Evolutionary conservation across 2,888 invertebrate species (phyloP).

Genomic region (Oithona nana): DNA sequence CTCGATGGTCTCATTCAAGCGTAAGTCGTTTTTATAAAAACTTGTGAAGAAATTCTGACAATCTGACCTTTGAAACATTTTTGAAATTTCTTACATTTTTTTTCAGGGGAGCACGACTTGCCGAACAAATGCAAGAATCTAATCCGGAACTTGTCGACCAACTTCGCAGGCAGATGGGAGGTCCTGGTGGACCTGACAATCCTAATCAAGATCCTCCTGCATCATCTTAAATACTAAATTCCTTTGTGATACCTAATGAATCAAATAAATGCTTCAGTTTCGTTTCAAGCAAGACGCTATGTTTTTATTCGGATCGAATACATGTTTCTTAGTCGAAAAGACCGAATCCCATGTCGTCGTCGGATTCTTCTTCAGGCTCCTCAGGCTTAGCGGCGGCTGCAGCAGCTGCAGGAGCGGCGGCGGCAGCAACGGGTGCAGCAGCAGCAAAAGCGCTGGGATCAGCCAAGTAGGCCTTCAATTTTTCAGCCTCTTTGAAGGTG

Average conservation of each 20-base stretch:
- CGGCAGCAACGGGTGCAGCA: constrained; percentile 41
- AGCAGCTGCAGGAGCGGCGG: constrained; percentile 46
- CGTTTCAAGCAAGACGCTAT: constrained; percentile 1
- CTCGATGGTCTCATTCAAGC: constrained; percentile 35
- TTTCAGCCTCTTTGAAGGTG: constrained; percentile 79
- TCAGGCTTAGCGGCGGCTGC: constrained; percentile 48
- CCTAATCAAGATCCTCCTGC: neutral
- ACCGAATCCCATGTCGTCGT: constrained; percentile 88
- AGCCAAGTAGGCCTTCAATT: constrained; percentile 78
- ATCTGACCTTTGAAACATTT: neutral
- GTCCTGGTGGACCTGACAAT: neutral
- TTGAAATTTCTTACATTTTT: neutral
- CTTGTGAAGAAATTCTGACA: no score
- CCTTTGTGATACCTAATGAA: no score
- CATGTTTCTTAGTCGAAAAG: constrained; percentile 20
- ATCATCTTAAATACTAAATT: neutral
- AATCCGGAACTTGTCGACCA: constrained; percentile 67
- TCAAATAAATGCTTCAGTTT: no score
- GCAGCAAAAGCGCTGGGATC: constrained; percentile 88
- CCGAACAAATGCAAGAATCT: constrained; percentile 55
- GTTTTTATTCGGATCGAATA: neutral
- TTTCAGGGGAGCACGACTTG: constrained; percentile 53
- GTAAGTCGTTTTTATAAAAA: constrained; percentile 27
- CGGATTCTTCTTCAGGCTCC: constrained; percentile 58
- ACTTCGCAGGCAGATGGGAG: constrained; percentile 32